These are phyloP conservation scores for Cantharis rufa DNA, from an alignment of 2,888 invertebrate species.

Conservation along the genomic window DNA sequence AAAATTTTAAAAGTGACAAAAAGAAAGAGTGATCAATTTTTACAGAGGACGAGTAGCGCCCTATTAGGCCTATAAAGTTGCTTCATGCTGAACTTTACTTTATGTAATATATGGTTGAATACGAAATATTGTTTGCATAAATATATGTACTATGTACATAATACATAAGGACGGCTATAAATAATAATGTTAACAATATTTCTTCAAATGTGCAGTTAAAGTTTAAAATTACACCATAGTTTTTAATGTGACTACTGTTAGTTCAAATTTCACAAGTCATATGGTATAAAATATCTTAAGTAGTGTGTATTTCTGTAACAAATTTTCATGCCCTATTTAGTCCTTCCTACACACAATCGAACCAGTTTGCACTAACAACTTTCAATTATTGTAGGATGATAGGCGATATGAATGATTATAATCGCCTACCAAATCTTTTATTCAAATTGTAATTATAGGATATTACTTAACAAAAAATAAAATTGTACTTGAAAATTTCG, in stretches of 20 bases:
- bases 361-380: conserved; percentile 28
- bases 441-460: not conserved
- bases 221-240: not conserved
- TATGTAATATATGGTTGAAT: too few relatives aligned
- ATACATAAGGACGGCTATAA: too few relatives aligned
- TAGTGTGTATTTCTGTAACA: not conserved
- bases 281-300: not conserved
- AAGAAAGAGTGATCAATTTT: too few relatives aligned
- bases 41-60: too few relatives aligned
- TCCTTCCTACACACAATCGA: conserved; percentile 33
- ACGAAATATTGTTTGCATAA: too few relatives aligned
- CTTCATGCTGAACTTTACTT: too few relatives aligned
- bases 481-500: not conserved
- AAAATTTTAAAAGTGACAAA: too few relatives aligned
- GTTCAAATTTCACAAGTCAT: not conserved
- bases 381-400: conserved; percentile 35
- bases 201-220: too few relatives aligned
- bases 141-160: too few relatives aligned
- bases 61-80: too few relatives aligned
- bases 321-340: conserved; percentile 38
- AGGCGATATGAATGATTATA: conserved; percentile 20
- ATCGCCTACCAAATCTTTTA: not conserved
- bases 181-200: too few relatives aligned
- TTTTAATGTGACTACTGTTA: not conserved
- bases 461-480: not conserved